phyloP scores from a whole-genome alignment of 2,888 invertebrate genomes.

The Sinhomidia bicolor region DNA sequence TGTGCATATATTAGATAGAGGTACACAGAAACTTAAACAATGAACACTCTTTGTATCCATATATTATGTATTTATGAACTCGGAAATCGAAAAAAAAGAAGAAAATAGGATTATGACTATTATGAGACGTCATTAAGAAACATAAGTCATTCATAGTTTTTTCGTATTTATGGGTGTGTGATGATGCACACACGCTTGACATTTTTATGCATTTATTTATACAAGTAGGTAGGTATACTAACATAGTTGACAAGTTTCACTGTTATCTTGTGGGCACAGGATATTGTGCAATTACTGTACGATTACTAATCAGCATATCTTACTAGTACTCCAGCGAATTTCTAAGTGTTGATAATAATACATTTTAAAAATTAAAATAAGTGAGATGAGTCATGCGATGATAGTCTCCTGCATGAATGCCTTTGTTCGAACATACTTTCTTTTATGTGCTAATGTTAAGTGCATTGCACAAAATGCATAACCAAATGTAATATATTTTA shows the following conservation, averaged over 20 bases:
- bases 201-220: background rate
- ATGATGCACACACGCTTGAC: constrained; percentile 8
- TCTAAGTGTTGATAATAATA: too few species aligned
- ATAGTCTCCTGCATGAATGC: too few species aligned
- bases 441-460: too few species aligned
- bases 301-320: too few species aligned
- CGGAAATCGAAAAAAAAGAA: background rate
- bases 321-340: too few species aligned
- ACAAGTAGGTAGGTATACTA: background rate
- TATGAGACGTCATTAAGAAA: constrained; percentile 32
- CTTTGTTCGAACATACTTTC: too few species aligned
- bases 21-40: too few species aligned
- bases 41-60: background rate
- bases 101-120: background rate
- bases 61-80: background rate
- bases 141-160: constrained; percentile 21
- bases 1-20: background rate
- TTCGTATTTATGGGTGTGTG: background rate
- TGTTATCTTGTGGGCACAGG: too few species aligned
- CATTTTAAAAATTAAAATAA: too few species aligned
- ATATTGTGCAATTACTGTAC: too few species aligned
- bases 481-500: background rate
- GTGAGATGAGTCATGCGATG: too few species aligned
- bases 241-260: background rate
- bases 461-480: too few species aligned